These are phyloP conservation scores for Larimichthys polyactis DNA, from an alignment of 2,113 vertebrate species.

Conservation along the genomic window DNA sequence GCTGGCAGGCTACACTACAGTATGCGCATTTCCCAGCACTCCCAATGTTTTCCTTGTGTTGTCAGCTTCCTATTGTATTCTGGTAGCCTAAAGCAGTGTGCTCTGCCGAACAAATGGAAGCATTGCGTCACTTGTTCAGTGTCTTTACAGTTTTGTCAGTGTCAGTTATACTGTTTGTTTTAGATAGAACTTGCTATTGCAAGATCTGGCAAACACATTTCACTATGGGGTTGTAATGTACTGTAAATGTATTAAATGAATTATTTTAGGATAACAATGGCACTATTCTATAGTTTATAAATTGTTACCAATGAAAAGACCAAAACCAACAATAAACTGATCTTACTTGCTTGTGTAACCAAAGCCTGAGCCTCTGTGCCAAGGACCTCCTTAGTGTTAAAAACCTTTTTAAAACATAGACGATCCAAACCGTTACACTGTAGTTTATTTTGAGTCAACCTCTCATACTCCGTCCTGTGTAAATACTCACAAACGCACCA, in stretches of 20 bases:
- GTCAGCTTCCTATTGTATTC: conserved; percentile 81
- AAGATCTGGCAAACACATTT: not conserved
- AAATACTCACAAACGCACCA: not conserved
- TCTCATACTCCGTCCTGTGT: not conserved
- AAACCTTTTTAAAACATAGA: not conserved
- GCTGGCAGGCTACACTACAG: conserved; percentile 52
- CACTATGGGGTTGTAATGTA: not conserved
- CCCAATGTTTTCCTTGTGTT: conserved; percentile 73
- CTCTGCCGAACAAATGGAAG: conserved; percentile 58
- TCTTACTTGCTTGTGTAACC: not conserved
- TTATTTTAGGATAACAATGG: not conserved
- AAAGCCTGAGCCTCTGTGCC: not conserved
- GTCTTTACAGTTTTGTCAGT: conserved; percentile 19
- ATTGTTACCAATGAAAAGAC: not conserved
- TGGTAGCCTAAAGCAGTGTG: conserved; percentile 61
- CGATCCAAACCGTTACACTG: not conserved
- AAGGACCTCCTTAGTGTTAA: not conserved
- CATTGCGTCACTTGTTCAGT: conserved; percentile 30
- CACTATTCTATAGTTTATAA: not conserved
- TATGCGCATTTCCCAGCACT: conserved; percentile 76
- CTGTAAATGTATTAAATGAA: not conserved
- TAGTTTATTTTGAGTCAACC: not conserved
- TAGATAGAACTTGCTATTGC: not conserved
- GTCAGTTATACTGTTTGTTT: not conserved
- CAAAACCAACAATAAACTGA: too few relatives aligned